Evolutionary conservation across 2,797 vertebrate genomes (phyloP).

Genomic region (Etheostoma perlongum): DNA sequence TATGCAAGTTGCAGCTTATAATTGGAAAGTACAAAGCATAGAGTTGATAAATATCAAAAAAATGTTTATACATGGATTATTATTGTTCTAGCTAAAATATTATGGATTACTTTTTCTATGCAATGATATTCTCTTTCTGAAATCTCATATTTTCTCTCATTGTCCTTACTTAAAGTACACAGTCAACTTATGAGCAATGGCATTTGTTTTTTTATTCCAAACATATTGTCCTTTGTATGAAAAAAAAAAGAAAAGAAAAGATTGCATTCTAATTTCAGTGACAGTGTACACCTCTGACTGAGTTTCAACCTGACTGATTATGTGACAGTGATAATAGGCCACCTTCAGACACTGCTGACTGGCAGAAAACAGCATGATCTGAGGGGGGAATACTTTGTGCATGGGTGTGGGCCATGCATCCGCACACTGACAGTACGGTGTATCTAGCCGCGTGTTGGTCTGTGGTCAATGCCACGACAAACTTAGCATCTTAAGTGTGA

Average conservation of each 20-base stretch:
- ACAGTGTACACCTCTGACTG: conserved; percentile 18
- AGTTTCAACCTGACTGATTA: conserved; percentile 17
- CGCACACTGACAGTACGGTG: conserved; percentile 35
- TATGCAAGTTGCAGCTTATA: neutral
- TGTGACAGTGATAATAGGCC: conserved; percentile 23
- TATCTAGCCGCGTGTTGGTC: conserved; percentile 30
- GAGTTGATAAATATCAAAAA: neutral
- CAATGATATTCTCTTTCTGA: neutral
- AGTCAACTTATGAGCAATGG: neutral
- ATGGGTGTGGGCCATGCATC: conserved; percentile 39
- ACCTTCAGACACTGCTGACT: conserved; percentile 23
- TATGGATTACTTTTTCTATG: conserved; percentile 2
- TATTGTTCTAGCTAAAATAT: conserved; percentile 7
- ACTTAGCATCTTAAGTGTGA: conserved; percentile 80
- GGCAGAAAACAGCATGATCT: conserved; percentile 18
- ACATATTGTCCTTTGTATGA: conserved; percentile 7
- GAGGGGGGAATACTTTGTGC: neutral
- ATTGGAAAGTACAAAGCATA: neutral
- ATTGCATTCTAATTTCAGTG: neutral
- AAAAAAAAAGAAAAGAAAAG: neutral
- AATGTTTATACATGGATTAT: neutral
- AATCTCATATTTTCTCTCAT: neutral
- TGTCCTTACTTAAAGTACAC: neutral
- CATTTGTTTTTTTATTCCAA: neutral
- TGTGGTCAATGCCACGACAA: conserved; percentile 69